These are phyloP conservation scores for Megaceryle maxima DNA, from an alignment of 2,113 vertebrate genomes.

Conservation along the genomic window DNA sequence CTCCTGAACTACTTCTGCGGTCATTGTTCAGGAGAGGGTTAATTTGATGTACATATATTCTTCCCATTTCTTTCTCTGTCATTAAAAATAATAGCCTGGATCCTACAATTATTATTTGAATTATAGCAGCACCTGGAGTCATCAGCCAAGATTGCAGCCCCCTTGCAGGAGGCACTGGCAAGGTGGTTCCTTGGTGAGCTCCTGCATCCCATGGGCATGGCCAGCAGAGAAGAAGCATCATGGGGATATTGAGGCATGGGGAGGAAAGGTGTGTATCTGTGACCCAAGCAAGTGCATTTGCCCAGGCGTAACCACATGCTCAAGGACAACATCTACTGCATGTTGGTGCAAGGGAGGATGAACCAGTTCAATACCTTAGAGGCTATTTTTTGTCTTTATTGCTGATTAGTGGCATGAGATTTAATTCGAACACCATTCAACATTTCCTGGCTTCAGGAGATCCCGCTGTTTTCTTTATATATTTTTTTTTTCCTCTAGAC, in stretches of 20 bases:
- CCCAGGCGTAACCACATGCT: not conserved
- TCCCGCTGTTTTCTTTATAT: not conserved
- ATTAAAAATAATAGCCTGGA: not conserved
- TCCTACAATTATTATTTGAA: not conserved
- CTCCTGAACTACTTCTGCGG: not conserved
- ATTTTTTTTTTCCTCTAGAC: not conserved
- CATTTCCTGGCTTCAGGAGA: not conserved
- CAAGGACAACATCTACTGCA: fast-evolving
- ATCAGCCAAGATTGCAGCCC: not conserved
- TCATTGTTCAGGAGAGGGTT: not conserved
- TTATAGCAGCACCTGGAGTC: not conserved
- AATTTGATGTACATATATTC: not conserved
- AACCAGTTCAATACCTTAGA: not conserved
- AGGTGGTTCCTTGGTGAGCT: not conserved
- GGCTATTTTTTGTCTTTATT: not conserved
- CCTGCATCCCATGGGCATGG: not conserved
- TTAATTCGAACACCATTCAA: not conserved
- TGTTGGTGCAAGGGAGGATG: not conserved
- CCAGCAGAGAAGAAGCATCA: not conserved
- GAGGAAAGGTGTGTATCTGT: fast-evolving
- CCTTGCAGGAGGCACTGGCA: not conserved
- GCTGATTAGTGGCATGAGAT: not conserved
- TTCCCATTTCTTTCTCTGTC: not conserved
- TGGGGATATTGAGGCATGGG: not conserved
- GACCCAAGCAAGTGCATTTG: not conserved